Evolutionary conservation across 2,888 invertebrate genomes (phyloP).

Genomic region (Lottia gigantea): DNA sequence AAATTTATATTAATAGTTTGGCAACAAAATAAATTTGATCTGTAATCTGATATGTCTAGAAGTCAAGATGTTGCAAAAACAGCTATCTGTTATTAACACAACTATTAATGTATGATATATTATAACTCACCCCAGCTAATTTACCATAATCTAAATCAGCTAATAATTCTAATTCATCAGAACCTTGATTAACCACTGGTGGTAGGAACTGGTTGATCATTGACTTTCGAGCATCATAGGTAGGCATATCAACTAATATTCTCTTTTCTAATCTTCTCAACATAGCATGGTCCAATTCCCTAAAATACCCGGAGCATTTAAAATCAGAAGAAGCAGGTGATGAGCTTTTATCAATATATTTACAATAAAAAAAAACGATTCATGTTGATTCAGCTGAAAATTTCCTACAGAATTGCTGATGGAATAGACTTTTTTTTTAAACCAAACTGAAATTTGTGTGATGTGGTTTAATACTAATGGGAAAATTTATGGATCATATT

Average conservation of each 20-base stretch:
- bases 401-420: too few species aligned
- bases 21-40: too few species aligned
- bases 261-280: constrained; percentile 88
- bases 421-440: too few species aligned
- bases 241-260: constrained; percentile 83
- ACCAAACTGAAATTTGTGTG: too few species aligned
- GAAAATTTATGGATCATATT: too few species aligned
- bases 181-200: constrained; percentile 63
- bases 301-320: constrained; percentile 54
- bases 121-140: constrained; percentile 65
- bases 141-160: constrained; percentile 69
- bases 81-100: neutral
- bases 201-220: constrained; percentile 75
- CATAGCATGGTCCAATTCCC: constrained; percentile 90
- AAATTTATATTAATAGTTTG: too few species aligned
- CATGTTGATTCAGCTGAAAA: too few species aligned
- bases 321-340: too few species aligned
- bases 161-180: constrained; percentile 66
- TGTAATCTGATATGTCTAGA: too few species aligned
- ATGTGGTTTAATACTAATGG: too few species aligned
- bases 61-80: neutral
- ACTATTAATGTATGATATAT: neutral
- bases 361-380: too few species aligned
- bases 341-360: too few species aligned
- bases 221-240: constrained; percentile 74